Evolutionary conservation across 2,888 invertebrate genomes (phyloP).

Genomic region (Stramonita haemastoma): DNA sequence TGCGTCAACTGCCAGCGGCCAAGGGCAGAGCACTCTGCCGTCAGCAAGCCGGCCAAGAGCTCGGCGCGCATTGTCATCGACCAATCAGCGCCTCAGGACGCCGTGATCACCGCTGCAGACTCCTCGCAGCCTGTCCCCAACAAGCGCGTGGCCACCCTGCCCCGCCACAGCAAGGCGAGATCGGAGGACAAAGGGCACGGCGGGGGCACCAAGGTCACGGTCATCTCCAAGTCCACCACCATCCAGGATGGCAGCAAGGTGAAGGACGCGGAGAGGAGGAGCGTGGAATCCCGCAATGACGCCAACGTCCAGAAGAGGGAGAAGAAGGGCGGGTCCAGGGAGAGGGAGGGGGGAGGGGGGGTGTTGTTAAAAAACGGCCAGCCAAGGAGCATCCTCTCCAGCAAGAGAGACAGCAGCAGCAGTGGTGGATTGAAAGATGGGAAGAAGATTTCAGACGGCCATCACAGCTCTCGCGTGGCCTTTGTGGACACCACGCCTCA

Average conservation of each 20-base stretch:
- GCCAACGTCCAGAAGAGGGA: neutral
- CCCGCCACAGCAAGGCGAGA: neutral
- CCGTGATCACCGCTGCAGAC: neutral
- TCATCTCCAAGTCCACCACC: neutral
- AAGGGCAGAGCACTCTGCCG: constrained; percentile 59
- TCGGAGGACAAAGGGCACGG: neutral
- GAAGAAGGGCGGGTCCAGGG: neutral
- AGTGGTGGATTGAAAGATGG: neutral
- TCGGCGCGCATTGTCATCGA: constrained; percentile 20
- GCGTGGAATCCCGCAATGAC: neutral
- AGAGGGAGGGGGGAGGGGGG: neutral
- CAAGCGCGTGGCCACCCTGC: neutral
- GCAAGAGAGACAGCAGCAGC: neutral
- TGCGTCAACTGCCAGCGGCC: constrained; percentile 70
- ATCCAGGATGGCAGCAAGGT: neutral
- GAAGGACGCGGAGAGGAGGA: neutral
- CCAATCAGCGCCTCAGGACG: neutral
- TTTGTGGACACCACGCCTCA: constrained; percentile 60
- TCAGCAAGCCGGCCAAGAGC: constrained; percentile 19
- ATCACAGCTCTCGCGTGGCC: constrained; percentile 49
- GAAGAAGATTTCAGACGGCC: constrained; percentile 23
- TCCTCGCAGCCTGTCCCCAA: neutral
- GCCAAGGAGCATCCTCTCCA: constrained; percentile 16
- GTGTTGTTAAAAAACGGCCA: neutral
- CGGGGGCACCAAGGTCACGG: neutral